Evolutionary conservation across 2,113 vertebrate species (phyloP).

Genomic region (Camarhynchus parvulus): DNA sequence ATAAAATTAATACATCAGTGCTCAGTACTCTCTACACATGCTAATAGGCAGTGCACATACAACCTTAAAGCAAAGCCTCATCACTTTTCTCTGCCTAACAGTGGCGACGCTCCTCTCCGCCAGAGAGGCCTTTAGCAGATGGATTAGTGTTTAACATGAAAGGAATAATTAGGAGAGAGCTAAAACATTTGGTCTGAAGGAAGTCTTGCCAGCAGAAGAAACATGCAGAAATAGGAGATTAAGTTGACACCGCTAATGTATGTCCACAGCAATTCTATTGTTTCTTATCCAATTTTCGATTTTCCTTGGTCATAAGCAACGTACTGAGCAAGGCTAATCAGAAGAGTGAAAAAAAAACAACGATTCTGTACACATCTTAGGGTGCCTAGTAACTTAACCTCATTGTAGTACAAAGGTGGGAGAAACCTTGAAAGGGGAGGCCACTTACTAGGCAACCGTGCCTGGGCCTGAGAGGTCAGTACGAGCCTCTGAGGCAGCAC

Average conservation of each 20-base stretch:
- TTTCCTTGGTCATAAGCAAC: conserved; percentile 64
- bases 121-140: conserved; percentile 72
- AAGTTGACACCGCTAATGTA: conserved; percentile 77
- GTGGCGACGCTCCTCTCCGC: conserved; percentile 27
- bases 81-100: conserved; percentile 73
- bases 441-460: conserved; percentile 99
- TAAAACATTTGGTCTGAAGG: conserved; percentile 67
- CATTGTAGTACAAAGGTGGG: conserved; percentile 68
- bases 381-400: conserved; percentile 71
- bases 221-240: conserved; percentile 83
- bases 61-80: conserved; percentile 72
- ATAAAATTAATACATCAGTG: conserved; percentile 67
- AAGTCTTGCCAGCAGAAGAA: conserved; percentile 73
- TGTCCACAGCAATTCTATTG: conserved; percentile 74
- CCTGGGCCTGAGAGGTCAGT: conserved; percentile 97
- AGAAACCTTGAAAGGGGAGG: conserved; percentile 75
- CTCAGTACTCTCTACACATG: conserved; percentile 72
- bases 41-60: conserved; percentile 72
- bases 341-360: conserved; percentile 73
- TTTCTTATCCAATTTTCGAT: conserved; percentile 71
- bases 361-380: conserved; percentile 74
- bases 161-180: conserved; percentile 64
- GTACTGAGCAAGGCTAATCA: conserved; percentile 64
- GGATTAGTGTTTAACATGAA: conserved; percentile 77
- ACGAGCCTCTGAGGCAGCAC: conserved; percentile 94